phyloP scores from a whole-genome alignment of 2,113 vertebrate species.

The Stegastes partitus region DNA sequence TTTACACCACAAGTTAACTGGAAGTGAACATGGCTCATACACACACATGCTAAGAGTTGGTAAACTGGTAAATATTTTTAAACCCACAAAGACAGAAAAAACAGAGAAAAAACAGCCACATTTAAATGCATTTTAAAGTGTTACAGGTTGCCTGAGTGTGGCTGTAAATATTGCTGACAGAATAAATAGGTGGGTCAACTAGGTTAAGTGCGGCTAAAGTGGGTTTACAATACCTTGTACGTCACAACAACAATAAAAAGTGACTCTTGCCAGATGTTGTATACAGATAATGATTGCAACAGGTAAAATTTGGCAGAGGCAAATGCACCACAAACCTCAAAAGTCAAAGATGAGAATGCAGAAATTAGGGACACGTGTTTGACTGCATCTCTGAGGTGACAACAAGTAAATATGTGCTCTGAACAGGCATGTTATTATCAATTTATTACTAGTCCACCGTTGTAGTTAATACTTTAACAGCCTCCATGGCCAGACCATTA shows the following conservation, averaged over 20 bases:
- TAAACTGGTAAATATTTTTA: neutral
- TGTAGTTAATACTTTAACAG: no score
- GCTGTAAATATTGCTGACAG: neutral
- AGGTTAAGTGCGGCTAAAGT: neutral
- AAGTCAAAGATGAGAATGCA: neutral
- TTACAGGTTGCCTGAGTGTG: neutral
- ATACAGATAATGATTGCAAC: neutral
- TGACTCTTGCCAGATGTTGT: neutral
- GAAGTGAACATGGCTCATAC: neutral
- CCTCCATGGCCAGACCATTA: no score
- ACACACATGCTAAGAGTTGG: no score
- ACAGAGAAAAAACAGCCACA: neutral
- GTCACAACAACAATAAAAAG: neutral
- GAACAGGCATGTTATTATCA: no score
- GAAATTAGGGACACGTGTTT: no score
- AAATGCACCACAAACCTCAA: neutral
- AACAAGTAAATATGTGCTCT: no score
- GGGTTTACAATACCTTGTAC: neutral
- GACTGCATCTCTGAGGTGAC: no score
- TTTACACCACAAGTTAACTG: neutral
- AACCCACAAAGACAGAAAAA: neutral
- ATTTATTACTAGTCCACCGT: no score
- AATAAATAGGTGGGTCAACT: slow-evolving; percentile 4
- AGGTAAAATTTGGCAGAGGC: neutral
- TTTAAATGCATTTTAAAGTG: neutral